Conservation (phyloP, 2,797 vertebrate genomes). For the Danio kyathit region DNA sequence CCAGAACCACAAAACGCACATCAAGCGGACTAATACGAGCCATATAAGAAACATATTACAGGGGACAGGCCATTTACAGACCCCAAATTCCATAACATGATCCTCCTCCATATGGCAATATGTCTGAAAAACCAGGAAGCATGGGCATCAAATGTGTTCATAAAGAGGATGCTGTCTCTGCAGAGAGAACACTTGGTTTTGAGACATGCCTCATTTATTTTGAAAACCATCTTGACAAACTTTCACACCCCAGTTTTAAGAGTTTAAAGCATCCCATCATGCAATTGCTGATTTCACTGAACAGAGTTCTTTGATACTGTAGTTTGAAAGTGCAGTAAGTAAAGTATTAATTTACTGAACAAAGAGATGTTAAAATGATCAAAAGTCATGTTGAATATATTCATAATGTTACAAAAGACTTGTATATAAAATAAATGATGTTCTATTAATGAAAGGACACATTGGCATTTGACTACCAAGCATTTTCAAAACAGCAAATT, state of each 20-base stretch:
- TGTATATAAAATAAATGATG: neutral
- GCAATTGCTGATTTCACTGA: neutral
- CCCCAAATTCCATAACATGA: slow-evolving; percentile 46
- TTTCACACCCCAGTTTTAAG: neutral
- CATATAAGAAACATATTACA: slow-evolving; percentile 72
- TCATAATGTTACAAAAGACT: neutral
- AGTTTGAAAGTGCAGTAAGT: neutral
- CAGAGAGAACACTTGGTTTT: neutral
- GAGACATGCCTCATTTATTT: neutral
- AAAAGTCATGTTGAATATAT: neutral
- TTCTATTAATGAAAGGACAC: neutral
- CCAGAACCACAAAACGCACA: slow-evolving; percentile 67
- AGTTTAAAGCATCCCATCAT: neutral
- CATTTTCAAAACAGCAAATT: too few species aligned
- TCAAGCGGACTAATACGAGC: slow-evolving; percentile 80
- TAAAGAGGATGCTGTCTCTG: neutral
- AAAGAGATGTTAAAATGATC: neutral
- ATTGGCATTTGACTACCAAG: too few species aligned
- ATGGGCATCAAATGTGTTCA: neutral
- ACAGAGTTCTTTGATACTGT: neutral
- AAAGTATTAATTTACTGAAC: neutral
- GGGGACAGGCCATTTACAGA: slow-evolving; percentile 52
- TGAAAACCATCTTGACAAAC: neutral
- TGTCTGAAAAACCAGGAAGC: slow-evolving; percentile 29
- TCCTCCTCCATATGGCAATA: neutral